Percentiles rank a stretch among this genome's conserved stretches.
Evolutionary conservation across 2,797 vertebrate genomes (phyloP).

Genomic region (Glossophaga mutica): DNA sequence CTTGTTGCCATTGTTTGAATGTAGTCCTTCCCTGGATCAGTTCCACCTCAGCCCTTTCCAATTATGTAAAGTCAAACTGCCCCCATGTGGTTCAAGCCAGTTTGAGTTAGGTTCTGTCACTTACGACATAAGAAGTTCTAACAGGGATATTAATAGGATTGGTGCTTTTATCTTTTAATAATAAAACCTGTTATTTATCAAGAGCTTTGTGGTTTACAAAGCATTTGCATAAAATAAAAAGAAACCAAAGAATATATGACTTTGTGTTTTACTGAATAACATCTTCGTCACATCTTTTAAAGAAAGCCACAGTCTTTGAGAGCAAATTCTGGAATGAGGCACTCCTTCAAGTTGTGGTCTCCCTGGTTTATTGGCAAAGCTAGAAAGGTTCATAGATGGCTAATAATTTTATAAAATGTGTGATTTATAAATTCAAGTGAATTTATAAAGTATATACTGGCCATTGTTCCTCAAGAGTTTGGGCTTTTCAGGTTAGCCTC

Average conservation of each 20-base stretch:
- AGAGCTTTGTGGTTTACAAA: background rate
- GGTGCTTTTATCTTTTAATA: background rate
- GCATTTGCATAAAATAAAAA: background rate
- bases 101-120: background rate
- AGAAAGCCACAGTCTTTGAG: background rate
- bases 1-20: background rate
- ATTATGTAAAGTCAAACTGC: background rate
- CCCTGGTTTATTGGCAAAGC: background rate
- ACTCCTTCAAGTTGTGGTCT: background rate
- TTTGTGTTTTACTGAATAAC: background rate
- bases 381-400: background rate
- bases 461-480: background rate
- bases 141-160: background rate
- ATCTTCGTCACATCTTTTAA: background rate
- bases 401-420: background rate
- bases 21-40: background rate
- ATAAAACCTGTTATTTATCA: conserved; percentile 5
- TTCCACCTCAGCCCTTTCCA: background rate
- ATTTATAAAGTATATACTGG: background rate
- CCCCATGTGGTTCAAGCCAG: background rate
- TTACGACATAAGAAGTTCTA: background rate
- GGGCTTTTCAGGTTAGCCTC: background rate
- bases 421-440: background rate
- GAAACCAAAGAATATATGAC: background rate
- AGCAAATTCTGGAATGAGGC: background rate